These are phyloP conservation scores for Anoplius nigerrimus DNA, from an alignment of 2,888 invertebrate species.

Conservation along the genomic window DNA sequence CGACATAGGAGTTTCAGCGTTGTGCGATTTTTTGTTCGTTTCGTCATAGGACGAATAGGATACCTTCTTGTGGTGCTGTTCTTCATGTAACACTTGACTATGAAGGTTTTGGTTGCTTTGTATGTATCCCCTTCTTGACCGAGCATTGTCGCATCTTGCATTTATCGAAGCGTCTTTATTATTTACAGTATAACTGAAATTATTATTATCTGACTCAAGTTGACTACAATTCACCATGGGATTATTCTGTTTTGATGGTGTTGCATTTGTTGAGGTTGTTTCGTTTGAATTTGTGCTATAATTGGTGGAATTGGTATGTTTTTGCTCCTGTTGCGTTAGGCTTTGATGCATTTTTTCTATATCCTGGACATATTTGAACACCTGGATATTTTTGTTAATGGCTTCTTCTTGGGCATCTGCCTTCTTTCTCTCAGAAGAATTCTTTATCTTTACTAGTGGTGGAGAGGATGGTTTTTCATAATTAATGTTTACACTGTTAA, in stretches of 20 bases:
- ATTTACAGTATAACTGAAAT: slow-evolving; percentile 45
- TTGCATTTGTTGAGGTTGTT: slow-evolving; percentile 43
- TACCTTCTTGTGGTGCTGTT: slow-evolving; percentile 58
- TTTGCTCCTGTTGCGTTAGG: slow-evolving; percentile 70
- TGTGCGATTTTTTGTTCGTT: slow-evolving; percentile 36
- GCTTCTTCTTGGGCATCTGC: slow-evolving; percentile 70
- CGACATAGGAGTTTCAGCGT: slow-evolving; percentile 22
- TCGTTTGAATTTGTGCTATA: slow-evolving; percentile 57
- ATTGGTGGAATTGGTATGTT: slow-evolving; percentile 51
- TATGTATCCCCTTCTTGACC: slow-evolving; percentile 60
- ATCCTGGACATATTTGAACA: slow-evolving; percentile 75
- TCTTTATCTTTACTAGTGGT: slow-evolving; percentile 62
- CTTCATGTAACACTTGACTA: slow-evolving; percentile 45
- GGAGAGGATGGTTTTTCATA: slow-evolving; percentile 69
- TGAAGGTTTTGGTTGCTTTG: slow-evolving; percentile 52
- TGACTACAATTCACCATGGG: slow-evolving; percentile 41
- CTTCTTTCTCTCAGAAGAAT: slow-evolving; percentile 61
- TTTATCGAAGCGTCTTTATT: slow-evolving; percentile 56
- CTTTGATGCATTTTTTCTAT: slow-evolving; percentile 77
- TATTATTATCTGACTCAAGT: slow-evolving; percentile 49
- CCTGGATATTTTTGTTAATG: slow-evolving; percentile 69
- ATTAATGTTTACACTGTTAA: slow-evolving; percentile 58
- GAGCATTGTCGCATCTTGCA: slow-evolving; percentile 56
- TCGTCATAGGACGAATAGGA: slow-evolving; percentile 46
- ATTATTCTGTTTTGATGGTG: slow-evolving; percentile 53